Evolutionary conservation across 2,888 invertebrate species (phyloP).

Genomic region (Drosophila vallismaia): DNA sequence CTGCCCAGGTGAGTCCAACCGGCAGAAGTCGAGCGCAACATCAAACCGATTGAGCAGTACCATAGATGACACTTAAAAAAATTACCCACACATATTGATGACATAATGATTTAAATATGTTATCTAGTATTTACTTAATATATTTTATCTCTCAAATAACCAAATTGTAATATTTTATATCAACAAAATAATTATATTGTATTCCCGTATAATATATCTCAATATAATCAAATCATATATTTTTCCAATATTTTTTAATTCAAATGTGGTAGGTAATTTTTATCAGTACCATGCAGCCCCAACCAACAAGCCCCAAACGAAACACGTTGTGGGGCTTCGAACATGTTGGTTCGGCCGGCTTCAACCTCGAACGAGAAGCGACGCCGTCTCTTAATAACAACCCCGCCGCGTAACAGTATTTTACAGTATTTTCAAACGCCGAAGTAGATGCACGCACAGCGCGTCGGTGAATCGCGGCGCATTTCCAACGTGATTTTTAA

Average conservation of each 20-base stretch:
- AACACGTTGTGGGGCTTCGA: not conserved
- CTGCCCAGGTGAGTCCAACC: conserved; percentile 5
- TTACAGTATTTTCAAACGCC: not conserved
- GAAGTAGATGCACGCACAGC: conserved; percentile 2
- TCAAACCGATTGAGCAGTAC: not conserved
- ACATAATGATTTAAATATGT: too few species aligned
- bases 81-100: too few species aligned
- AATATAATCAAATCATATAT: too few species aligned
- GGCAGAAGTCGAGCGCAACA: not conserved
- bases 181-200: too few species aligned
- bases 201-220: too few species aligned
- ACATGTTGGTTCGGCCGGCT: not conserved
- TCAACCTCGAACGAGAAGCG: not conserved
- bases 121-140: too few species aligned
- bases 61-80: too few species aligned
- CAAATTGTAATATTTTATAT: too few species aligned
- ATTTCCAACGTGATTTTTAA: not conserved
- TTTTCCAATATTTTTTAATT: too few species aligned
- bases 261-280: not conserved
- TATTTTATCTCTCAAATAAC: too few species aligned
- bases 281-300: not conserved
- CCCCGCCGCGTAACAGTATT: not conserved
- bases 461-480: conserved; percentile 1
- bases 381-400: not conserved
- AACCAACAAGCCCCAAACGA: not conserved